phyloP scores from a whole-genome alignment of 2,888 invertebrate species.

The Chromoteleia sp. region DNA sequence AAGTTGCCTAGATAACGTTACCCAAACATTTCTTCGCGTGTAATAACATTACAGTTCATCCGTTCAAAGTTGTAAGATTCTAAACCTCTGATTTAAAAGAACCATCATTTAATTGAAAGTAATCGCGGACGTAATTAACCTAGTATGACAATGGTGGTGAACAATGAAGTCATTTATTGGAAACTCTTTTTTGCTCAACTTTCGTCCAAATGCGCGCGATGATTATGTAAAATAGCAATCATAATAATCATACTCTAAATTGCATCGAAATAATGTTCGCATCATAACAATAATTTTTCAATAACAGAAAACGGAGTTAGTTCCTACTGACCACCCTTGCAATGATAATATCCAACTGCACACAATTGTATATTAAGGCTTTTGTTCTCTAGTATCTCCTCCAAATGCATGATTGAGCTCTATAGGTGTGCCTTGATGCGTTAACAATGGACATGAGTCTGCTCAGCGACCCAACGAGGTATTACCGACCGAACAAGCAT shows the following conservation, averaged over 20 bases:
- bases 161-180: too few species aligned
- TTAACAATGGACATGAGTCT: slow-evolving; percentile 80
- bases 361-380: slow-evolving; percentile 80
- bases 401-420: slow-evolving; percentile 79
- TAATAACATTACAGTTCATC: too few species aligned
- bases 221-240: slow-evolving; percentile 4
- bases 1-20: too few species aligned
- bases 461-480: slow-evolving; percentile 81
- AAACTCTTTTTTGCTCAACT: not conserved
- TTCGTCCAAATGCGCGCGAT: not conserved
- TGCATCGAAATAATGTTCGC: slow-evolving; percentile 46
- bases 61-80: too few species aligned
- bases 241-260: slow-evolving; percentile 47
- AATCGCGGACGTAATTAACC: too few species aligned
- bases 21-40: too few species aligned
- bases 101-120: too few species aligned
- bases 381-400: slow-evolving; percentile 79
- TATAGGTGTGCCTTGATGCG: slow-evolving; percentile 76
- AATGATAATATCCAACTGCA: slow-evolving; percentile 68
- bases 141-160: too few species aligned
- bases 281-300: slow-evolving; percentile 62
- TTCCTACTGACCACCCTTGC: slow-evolving; percentile 67
- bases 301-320: slow-evolving; percentile 61
- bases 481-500: slow-evolving; percentile 81
- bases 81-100: too few species aligned